Conservation (phyloP, 2,113 vertebrate genomes). For the Megatriorchis doriae region DNA sequence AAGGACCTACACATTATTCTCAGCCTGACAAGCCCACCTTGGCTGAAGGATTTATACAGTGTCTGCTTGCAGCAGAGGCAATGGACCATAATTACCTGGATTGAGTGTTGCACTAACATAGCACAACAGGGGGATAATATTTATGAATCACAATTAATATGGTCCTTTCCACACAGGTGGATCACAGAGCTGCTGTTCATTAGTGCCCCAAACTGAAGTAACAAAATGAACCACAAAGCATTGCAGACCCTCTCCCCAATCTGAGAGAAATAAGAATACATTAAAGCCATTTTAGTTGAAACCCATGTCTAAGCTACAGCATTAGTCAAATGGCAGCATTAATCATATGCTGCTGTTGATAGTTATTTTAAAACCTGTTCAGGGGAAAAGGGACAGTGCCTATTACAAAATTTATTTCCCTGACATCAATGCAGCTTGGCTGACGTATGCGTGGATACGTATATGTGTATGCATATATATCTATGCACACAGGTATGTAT, state of each 20-base stretch:
- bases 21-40: constrained; percentile 50
- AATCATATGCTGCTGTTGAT: not conserved
- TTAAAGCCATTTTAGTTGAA: not conserved
- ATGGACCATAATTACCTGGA: constrained; percentile 59
- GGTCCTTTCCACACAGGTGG: not conserved
- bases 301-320: not conserved
- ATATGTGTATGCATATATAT: not conserved
- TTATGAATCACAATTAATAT: constrained; percentile 68
- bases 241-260: not conserved
- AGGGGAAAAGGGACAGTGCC: not conserved
- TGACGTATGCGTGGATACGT: fast-evolving
- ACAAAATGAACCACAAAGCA: not conserved
- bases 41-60: constrained; percentile 66
- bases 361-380: not conserved
- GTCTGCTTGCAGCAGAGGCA: constrained; percentile 40
- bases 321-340: not conserved
- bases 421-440: not conserved
- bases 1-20: constrained; percentile 62
- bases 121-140: constrained; percentile 20
- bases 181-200: constrained; percentile 3
- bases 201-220: not conserved
- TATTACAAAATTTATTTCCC: not conserved
- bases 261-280: not conserved
- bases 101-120: constrained; percentile 52
- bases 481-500: not conserved